Evolutionary conservation across 2,888 invertebrate genomes (phyloP), one percentile per base, ranked within the genome.

Genomic region (Syritta pipiens): DNA sequence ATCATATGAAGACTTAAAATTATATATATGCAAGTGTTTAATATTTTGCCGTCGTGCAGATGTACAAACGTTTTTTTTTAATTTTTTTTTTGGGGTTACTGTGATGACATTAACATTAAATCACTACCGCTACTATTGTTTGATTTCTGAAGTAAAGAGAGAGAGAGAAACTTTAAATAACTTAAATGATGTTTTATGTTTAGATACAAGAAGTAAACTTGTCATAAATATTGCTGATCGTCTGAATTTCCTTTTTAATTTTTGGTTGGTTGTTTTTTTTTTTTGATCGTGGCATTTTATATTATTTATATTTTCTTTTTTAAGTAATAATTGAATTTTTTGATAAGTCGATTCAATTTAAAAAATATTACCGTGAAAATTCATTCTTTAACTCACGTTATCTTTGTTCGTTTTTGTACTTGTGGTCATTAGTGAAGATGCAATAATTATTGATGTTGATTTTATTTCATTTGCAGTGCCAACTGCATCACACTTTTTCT

Each of bases 351-450:
- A 14, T 17, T 7, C 12, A 37, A 17, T 35, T 4, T 14, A 3
- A 6, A 32, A 1, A 1, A n/a, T 10, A 32, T 1, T 10, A 32
- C 37, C 2, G n/a, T 48, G 20, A 4, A 59, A 28, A 51, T 7
- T 1, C 19, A 12, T 35, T 37, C 20, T 53, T 57, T 75, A 75
- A 69, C 76, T 76, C 49, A 65, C 76, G 44, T 48, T 59, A 14
- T 71, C 57, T 65, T 59, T 57, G 46, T 40, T 40, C 3, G 63
- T 4, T 40, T 77, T 77, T 77, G 76, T 77, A 77, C 76, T 77
- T 51, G 51, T 35, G 44, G 62, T 71, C 28, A 53, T 22, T 22
- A 22, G 10, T 4, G 46, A 17, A 14, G 68, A 12, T 26, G 65
- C 26, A 12, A 44, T 7, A n/a, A 24, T n/a, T 28, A 26, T 26